A percentile compares a stretch with the other conserved stretches of the same genome.
Evolutionary conservation across 2,797 vertebrate genomes (phyloP).

Genomic region (Mallotus villosus): DNA sequence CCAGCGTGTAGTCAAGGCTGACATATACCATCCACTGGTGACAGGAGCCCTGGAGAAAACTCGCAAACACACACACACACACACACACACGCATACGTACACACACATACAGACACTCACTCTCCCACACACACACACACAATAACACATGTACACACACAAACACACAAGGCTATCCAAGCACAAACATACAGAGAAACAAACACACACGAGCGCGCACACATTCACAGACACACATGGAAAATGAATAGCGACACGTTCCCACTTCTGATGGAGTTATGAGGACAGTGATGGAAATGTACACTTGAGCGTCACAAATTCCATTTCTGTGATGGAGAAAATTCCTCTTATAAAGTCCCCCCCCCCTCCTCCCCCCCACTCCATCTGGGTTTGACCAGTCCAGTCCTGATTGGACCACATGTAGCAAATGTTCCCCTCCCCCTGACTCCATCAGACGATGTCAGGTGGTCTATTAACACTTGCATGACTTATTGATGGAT

Average conservation of each 20-base stretch:
- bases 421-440: no score
- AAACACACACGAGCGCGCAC: constrained; percentile 14
- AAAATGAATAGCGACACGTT: constrained; percentile 7
- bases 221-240: constrained; percentile 12
- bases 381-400: constrained; percentile 25
- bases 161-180: not conserved
- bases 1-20: constrained; percentile 73
- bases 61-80: constrained; percentile 5
- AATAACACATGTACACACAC: not conserved
- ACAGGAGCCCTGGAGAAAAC: constrained; percentile 49
- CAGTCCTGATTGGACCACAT: no score
- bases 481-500: no score
- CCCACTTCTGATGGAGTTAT: constrained; percentile 13
- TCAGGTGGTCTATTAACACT: not conserved
- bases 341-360: constrained; percentile 50
- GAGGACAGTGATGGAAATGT: constrained; percentile 22
- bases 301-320: constrained; percentile 26
- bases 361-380: constrained; percentile 51
- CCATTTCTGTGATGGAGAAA: constrained; percentile 36
- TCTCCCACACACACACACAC: not conserved
- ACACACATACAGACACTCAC: constrained; percentile 8
- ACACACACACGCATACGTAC: not conserved
- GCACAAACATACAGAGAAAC: not conserved
- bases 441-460: not conserved
- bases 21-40: constrained; percentile 72